Evolutionary conservation across 2,888 invertebrate genomes (phyloP), one percentile per base, ranked within the genome.

Genomic region (Cylloceria caligata): DNA sequence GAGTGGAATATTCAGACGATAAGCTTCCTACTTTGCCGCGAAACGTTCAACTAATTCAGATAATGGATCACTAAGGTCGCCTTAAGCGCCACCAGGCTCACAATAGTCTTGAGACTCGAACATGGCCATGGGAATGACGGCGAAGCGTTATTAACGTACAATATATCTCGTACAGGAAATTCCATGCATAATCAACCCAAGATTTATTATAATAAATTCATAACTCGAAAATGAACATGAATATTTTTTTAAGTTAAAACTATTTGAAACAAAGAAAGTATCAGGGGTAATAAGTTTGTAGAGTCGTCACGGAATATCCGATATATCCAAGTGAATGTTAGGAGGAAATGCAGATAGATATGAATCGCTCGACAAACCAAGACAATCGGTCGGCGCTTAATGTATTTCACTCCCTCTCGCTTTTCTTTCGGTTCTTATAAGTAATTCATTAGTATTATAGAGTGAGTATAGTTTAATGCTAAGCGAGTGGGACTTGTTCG

Each of bases 1-100:
- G 47, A 21, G 34, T 55, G 36, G 57, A 49, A 49, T 69, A 57
- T 57, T 69, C 47, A 30, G 30, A 65, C 30, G 16, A 21, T 60
- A 57, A 80, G 71, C 21, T 76, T 36, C 13, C 13, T 9, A 55
- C 34, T 16, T 64, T 21, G 24, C 45, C 11, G 4, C 9, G 9
- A 67, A 47, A 75, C 39, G 39, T 67, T 71, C 19, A 9, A 42
- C 60, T 71, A 67, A 80, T 80, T 67, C 65, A 11, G 47, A 47
- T 67, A 76, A 80, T 76, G 75, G 60, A 75, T 71, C 71, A 71
- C 69, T 75, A 57, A 71, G 75, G 57, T 67, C 65, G 52, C 47
- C 64, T 39, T 39, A 65, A 75, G 67, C 75, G 30, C 42, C 65
- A 21, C 39, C 55, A 13, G n/a, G n/a, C n/a, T n/a, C n/a, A n/a